These are phyloP conservation scores for Spodoptera exigua DNA, from an alignment of 2,888 invertebrate genomes.

Conservation along the genomic window DNA sequence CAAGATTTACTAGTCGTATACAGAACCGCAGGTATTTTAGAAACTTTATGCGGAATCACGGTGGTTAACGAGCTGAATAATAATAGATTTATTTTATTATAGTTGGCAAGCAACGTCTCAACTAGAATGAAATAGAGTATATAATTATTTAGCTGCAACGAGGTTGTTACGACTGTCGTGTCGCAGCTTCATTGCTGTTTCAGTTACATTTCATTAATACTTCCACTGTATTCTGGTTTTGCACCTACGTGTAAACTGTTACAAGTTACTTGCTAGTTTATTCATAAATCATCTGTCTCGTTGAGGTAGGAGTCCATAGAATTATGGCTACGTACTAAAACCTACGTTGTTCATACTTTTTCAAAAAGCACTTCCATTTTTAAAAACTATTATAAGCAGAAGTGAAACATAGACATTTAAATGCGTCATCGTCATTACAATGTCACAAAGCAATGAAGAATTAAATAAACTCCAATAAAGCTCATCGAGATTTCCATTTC, in stretches of 20 bases:
- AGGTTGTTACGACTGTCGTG: conserved; percentile 23
- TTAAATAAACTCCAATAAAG: too few species aligned
- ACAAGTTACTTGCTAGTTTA: not conserved
- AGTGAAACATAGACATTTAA: not conserved
- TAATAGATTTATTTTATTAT: conserved; percentile 45
- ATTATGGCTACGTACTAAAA: too few species aligned
- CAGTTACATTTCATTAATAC: conserved; percentile 9
- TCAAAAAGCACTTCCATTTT: too few species aligned
- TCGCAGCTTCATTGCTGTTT: conserved; percentile 23
- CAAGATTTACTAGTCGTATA: conserved; percentile 26
- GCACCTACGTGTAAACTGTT: not conserved
- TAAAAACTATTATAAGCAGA: not conserved
- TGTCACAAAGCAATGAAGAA: too few species aligned
- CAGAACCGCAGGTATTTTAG: conserved; percentile 11
- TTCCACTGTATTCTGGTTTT: not conserved
- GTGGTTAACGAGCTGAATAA: conserved; percentile 45
- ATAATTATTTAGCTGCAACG: conserved; percentile 37
- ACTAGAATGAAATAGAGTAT: conserved; percentile 41
- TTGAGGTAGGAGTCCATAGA: too few species aligned
- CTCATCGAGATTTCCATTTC: conserved; percentile 15
- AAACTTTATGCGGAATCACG: conserved; percentile 48
- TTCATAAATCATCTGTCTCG: not conserved
- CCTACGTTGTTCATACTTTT: too few species aligned
- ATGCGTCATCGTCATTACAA: too few species aligned
- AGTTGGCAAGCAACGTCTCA: conserved; percentile 36